phyloP scores from a whole-genome alignment of 2,888 invertebrate genomes.

The Hylaea fasciaria region DNA sequence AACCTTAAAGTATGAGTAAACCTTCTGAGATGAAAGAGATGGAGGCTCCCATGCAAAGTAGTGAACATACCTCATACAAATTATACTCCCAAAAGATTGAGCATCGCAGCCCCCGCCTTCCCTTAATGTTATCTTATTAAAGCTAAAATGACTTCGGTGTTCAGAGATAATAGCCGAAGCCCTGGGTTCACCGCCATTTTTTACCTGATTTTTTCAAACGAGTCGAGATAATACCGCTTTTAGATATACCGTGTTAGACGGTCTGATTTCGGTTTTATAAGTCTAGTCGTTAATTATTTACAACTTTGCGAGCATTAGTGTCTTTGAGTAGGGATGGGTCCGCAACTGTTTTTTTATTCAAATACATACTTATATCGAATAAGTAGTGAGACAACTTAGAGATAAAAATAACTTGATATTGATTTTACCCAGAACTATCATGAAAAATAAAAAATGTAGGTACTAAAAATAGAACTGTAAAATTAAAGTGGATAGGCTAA shows the following conservation, averaged over 20 bases:
- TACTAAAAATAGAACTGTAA: too few relatives aligned
- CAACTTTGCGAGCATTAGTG: constrained; percentile 34
- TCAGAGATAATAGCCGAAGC: constrained; percentile 79
- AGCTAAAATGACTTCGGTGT: constrained; percentile 85
- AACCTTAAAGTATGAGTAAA: too few relatives aligned
- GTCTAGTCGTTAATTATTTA: constrained; percentile 37
- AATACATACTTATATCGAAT: background rate
- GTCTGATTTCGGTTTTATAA: constrained; percentile 66
- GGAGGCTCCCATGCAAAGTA: background rate
- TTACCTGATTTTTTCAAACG: constrained; percentile 66
- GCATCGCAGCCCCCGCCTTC: constrained; percentile 57
- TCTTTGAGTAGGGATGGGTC: constrained; percentile 4
- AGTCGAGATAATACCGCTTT: constrained; percentile 72
- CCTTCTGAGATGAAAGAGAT: too few relatives aligned
- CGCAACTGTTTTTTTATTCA: background rate
- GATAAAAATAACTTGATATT: too few relatives aligned
- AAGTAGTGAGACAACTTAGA: too few relatives aligned
- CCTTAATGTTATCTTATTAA: constrained; percentile 85
- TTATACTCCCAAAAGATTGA: constrained; percentile 56
- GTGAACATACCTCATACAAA: background rate
- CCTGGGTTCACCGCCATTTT: constrained; percentile 76
- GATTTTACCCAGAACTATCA: too few relatives aligned
- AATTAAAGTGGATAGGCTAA: too few relatives aligned
- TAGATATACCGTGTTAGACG: constrained; percentile 75
- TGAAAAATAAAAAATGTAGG: too few relatives aligned